phyloP scores from a whole-genome alignment of 2,888 invertebrate species.

The Agonopterix heracliana region DNA sequence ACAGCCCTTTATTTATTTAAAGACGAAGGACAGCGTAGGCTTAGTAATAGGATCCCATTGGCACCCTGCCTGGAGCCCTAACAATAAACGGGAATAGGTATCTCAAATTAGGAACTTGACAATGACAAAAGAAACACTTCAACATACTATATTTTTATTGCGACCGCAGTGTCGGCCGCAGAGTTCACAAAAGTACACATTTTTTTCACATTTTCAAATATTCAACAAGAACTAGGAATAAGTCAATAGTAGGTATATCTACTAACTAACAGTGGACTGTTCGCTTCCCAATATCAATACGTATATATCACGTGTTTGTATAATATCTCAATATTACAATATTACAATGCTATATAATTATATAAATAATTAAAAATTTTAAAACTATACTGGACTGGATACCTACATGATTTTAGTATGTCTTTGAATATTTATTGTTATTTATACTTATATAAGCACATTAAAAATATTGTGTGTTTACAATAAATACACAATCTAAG shows the following conservation, averaged over 20 bases:
- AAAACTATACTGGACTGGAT: too few relatives aligned
- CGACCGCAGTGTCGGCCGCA: constrained; percentile 45
- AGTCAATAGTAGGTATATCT: constrained; percentile 66
- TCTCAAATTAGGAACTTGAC: too few relatives aligned
- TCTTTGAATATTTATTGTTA: too few relatives aligned
- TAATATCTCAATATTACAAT: neutral
- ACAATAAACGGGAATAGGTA: too few relatives aligned
- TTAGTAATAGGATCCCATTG: too few relatives aligned
- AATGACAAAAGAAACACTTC: constrained; percentile 27
- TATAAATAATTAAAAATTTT: neutral
- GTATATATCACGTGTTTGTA: constrained; percentile 4
- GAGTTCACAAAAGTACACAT: constrained; percentile 69
- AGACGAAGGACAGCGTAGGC: too few relatives aligned
- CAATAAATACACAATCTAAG: too few relatives aligned
- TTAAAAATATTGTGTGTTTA: too few relatives aligned
- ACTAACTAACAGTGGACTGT: constrained; percentile 63
- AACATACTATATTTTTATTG: constrained; percentile 70
- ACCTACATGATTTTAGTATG: too few relatives aligned
- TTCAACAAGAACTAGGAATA: constrained; percentile 74
- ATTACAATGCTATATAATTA: neutral
- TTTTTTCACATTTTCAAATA: constrained; percentile 63
- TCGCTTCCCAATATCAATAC: constrained; percentile 37
- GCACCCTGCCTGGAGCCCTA: too few relatives aligned
- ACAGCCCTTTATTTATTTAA: too few relatives aligned
- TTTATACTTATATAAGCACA: too few relatives aligned